phyloP scores from a whole-genome alignment of 1,140 invertebrate genomes.

The Drosophila triauraria region DNA sequence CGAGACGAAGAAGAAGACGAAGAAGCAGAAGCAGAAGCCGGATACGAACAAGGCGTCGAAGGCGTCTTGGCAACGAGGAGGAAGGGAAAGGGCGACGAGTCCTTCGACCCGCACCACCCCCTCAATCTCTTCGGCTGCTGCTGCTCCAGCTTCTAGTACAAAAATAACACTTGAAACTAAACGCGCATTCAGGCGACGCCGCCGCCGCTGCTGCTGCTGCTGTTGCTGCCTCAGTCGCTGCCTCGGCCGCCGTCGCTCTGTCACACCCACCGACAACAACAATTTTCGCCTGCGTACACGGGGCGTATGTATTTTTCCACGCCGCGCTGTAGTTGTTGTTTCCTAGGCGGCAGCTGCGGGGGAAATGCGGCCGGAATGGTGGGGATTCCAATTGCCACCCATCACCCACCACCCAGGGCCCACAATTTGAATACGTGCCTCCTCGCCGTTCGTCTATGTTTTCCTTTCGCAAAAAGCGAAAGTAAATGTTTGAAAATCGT shows the following conservation, averaged over 20 bases:
- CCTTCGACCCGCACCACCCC: slow-evolving; percentile 32
- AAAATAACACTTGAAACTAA: slow-evolving; percentile 83
- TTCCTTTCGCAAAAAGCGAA: slow-evolving; percentile 78
- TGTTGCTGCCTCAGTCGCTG: slow-evolving; percentile 14
- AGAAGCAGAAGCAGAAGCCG: slow-evolving; percentile 18
- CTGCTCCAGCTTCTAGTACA: slow-evolving; percentile 68
- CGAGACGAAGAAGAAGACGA: slow-evolving; percentile 10
- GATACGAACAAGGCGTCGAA: slow-evolving; percentile 28
- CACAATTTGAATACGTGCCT: slow-evolving; percentile 73
- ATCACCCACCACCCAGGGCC: slow-evolving; percentile 2
- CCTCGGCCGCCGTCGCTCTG: slow-evolving; percentile 28
- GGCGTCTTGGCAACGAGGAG: slow-evolving; percentile 33
- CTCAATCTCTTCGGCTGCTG: slow-evolving; percentile 28
- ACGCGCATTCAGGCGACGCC: slow-evolving; percentile 75
- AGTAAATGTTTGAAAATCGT: slow-evolving; percentile 84
- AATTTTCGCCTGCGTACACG: slow-evolving; percentile 82
- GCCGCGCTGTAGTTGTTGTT: slow-evolving; percentile 37
- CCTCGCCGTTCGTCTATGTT: slow-evolving; percentile 71
- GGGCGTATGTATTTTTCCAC: slow-evolving; percentile 59
- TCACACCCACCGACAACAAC: slow-evolving; percentile 71
- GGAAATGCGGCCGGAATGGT: neutral
- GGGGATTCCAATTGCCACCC: slow-evolving; percentile 40
- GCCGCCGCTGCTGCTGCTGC: slow-evolving; percentile 28
- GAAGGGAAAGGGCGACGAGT: slow-evolving; percentile 32
- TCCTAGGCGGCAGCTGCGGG: slow-evolving; percentile 61